Conservation (phyloP, 2,113 vertebrate species). For the Aspidoscelis tigris region DNA sequence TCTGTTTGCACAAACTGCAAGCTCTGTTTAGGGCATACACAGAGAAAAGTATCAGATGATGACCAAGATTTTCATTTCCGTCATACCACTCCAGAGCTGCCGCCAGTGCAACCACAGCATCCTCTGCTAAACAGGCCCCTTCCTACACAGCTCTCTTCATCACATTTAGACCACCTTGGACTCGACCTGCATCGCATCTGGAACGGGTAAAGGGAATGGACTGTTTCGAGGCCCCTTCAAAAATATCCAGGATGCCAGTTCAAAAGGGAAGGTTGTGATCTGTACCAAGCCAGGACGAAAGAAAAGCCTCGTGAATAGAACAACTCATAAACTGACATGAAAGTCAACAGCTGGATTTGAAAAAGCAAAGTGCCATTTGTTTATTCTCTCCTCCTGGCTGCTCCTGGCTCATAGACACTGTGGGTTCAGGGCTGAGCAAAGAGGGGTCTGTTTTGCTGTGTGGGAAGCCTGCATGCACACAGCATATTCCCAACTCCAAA, state of each 20-base stretch:
- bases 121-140: slow-evolving; percentile 12
- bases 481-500: not conserved
- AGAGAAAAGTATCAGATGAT: not conserved
- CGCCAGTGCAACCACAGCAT: slow-evolving; percentile 21
- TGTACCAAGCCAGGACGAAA: not conserved
- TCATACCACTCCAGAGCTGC: not conserved
- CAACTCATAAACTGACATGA: no score
- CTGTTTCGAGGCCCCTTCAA: not conserved
- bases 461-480: not conserved
- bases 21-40: not conserved
- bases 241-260: not conserved
- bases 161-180: slow-evolving; percentile 7
- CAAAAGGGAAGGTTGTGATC: not conserved
- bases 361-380: not conserved
- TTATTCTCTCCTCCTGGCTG: not conserved
- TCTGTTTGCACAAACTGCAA: rapidly evolving
- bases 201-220: not conserved
- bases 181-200: not conserved
- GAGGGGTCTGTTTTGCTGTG: not conserved
- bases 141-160: not conserved
- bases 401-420: no score
- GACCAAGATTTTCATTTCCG: slow-evolving; percentile 3
- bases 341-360: not conserved
- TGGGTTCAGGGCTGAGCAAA: not conserved
- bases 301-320: no score